Evolutionary conservation across 2,888 invertebrate species (phyloP).

Genomic region (Tetranychus piercei): DNA sequence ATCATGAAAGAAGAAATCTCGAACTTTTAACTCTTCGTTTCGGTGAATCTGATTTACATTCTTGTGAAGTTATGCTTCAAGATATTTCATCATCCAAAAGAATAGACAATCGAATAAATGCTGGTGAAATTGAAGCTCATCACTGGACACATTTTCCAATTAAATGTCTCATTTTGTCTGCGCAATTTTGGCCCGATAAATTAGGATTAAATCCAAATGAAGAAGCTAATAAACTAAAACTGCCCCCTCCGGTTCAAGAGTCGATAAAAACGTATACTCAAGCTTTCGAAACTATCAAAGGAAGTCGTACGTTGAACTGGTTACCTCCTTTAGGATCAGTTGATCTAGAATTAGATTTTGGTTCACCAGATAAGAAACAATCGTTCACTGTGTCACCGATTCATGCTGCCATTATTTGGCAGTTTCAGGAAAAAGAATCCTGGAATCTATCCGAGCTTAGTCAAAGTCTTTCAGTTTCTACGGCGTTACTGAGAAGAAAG

Average conservation of each 20-base stretch:
- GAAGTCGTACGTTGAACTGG: conserved; percentile 81
- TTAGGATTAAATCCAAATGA: conserved; percentile 17
- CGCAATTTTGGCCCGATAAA: conserved; percentile 77
- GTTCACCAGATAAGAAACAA: conserved; percentile 47
- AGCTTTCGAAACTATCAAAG: conserved; percentile 61
- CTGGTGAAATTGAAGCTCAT: conserved; percentile 27
- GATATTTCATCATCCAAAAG: conserved; percentile 88
- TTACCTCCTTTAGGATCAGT: conserved; percentile 81
- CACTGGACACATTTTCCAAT: conserved; percentile 43
- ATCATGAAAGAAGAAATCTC: conserved; percentile 73
- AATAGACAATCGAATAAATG: conserved; percentile 48
- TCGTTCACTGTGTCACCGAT: conserved; percentile 65
- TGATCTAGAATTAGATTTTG: conserved; percentile 65
- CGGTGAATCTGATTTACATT: conserved; percentile 85
- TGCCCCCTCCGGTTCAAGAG: conserved; percentile 58
- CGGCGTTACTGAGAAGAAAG: conserved; percentile 61
- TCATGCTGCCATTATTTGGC: conserved; percentile 79
- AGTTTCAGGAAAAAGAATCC: conserved; percentile 66
- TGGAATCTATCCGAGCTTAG: conserved; percentile 76
- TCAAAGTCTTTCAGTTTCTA: conserved; percentile 64
- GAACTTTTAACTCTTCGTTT: conserved; percentile 80
- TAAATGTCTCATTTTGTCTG: conserved; percentile 77
- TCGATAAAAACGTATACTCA: conserved; percentile 70
- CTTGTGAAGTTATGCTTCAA: conserved; percentile 95
- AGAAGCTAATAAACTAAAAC: conserved; percentile 48